Percentiles rank a stretch among this genome's conserved stretches.
Evolutionary conservation across 1,140 invertebrate species (phyloP).

Genomic region (Ips nitidus): DNA sequence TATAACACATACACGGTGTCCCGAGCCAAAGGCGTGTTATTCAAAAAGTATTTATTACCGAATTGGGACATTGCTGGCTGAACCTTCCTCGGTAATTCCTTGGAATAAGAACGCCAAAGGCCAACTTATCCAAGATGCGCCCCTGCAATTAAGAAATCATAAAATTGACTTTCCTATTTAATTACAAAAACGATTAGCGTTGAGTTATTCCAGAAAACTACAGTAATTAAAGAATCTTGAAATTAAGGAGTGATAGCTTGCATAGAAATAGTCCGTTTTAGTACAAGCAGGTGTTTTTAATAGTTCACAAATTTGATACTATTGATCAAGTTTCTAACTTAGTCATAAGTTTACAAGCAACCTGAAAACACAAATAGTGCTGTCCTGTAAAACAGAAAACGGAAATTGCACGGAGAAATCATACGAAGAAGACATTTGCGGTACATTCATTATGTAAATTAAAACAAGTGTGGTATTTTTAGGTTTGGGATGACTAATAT

Average conservation of each 20-base stretch:
- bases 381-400: too few species aligned
- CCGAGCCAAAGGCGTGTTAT: not conserved
- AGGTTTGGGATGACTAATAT: not conserved
- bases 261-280: too few species aligned
- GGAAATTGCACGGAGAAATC: too few species aligned
- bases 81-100: constrained; percentile 66
- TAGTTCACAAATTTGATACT: not conserved
- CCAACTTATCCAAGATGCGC: constrained; percentile 87
- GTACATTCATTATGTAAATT: too few species aligned
- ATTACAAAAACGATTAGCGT: not conserved
- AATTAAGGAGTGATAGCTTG: too few species aligned
- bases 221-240: not conserved
- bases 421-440: too few species aligned
- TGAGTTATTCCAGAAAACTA: not conserved
- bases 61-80: constrained; percentile 73
- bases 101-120: constrained; percentile 84
- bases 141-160: constrained; percentile 45
- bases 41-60: constrained; percentile 59
- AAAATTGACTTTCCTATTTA: not conserved
- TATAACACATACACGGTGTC: constrained; percentile 44
- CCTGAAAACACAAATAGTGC: too few species aligned
- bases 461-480: not conserved
- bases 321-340: not conserved
- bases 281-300: not conserved
- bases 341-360: too few species aligned